phyloP scores from a whole-genome alignment of 1,140 invertebrate genomes.

The Penaeus indicus region DNA sequence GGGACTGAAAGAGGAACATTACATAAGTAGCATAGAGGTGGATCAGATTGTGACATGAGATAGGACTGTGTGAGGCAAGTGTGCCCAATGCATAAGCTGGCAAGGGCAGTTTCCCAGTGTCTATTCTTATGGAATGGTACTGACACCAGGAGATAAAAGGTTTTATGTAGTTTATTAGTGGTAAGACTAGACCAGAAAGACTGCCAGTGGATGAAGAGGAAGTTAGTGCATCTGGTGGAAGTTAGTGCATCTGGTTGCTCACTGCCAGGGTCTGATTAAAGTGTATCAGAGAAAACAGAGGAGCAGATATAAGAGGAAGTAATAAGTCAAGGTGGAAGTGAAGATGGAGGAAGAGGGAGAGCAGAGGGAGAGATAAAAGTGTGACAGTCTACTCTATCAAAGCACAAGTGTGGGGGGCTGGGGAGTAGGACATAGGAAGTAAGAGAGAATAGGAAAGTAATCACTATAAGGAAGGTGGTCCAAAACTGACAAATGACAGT shows the following conservation, averaged over 20 bases:
- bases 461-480: neutral
- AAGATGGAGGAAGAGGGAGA: conserved; percentile 17
- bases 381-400: neutral
- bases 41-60: too few species aligned
- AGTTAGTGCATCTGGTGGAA: neutral
- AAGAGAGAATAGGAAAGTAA: neutral
- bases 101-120: too few species aligned
- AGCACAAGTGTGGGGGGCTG: too few species aligned
- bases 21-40: neutral
- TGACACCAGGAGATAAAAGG: too few species aligned
- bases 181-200: too few species aligned
- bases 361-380: neutral
- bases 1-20: neutral
- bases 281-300: neutral
- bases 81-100: too few species aligned
- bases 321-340: neutral
- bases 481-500: too few species aligned
- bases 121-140: too few species aligned
- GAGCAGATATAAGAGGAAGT: neutral
- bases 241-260: neutral
- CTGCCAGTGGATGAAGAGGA: neutral
- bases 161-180: too few species aligned
- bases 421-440: neutral
- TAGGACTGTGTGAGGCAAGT: too few species aligned
- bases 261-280: too few species aligned